These are phyloP conservation scores for Erythrocercus mccallii DNA, from an alignment of 2,113 vertebrate species.

Conservation along the genomic window DNA sequence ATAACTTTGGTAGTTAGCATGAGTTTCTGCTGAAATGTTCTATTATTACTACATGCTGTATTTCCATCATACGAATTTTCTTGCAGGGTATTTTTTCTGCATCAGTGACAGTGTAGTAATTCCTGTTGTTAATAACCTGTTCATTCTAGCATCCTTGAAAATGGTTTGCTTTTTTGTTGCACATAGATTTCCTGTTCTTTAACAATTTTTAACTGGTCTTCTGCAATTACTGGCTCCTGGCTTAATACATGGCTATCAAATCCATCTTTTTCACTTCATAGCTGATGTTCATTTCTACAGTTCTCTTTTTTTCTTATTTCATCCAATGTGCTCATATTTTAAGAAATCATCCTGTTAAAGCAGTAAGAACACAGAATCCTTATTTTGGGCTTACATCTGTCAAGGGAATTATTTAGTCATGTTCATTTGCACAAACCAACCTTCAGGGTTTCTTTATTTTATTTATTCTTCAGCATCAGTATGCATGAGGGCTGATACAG, in stretches of 20 bases:
- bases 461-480: slow-evolving; percentile 27
- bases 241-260: not conserved
- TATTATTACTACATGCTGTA: not conserved
- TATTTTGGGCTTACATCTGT: slow-evolving; percentile 34
- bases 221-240: not conserved
- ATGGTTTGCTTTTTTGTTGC: not conserved
- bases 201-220: not conserved
- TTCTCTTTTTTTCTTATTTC: not conserved
- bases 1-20: not conserved
- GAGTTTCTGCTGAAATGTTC: not conserved
- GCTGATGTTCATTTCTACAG: not conserved
- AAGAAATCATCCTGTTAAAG: slow-evolving; percentile 19
- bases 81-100: not conserved
- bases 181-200: not conserved
- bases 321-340: not conserved
- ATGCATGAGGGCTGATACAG: not conserved
- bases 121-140: slow-evolving; percentile 4
- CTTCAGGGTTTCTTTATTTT: slow-evolving; percentile 30
- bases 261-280: slow-evolving; percentile 10
- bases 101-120: not conserved
- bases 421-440: slow-evolving; percentile 30
- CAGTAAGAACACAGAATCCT: not conserved
- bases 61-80: not conserved
- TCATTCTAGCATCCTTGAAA: not conserved
- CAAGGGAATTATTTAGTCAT: slow-evolving; percentile 29